Percentiles rank a stretch among this genome's conserved stretches.
These are phyloP conservation scores for Pyralis farinalis DNA, from an alignment of 2,888 invertebrate species.

Conservation along the genomic window DNA sequence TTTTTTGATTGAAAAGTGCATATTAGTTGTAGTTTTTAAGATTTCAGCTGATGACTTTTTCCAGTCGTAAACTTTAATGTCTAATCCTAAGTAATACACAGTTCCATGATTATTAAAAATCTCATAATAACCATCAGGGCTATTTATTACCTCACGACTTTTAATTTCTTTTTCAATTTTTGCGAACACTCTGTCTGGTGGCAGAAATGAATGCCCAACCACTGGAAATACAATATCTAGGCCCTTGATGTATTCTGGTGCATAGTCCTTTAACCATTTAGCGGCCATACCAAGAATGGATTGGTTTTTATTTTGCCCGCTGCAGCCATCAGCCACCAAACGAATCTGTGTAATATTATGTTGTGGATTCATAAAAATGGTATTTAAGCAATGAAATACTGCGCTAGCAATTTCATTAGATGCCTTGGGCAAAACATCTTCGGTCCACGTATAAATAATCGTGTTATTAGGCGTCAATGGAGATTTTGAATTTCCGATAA, in stretches of 20 bases:
- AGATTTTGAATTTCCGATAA: constrained; percentile 12
- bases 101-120: constrained; percentile 19
- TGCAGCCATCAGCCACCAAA: constrained; percentile 26
- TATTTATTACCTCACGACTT: constrained; percentile 18
- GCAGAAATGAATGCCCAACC: constrained; percentile 23
- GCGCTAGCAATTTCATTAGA: constrained; percentile 24
- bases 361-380: constrained; percentile 12
- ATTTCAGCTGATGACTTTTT: constrained; percentile 17
- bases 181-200: constrained; percentile 23
- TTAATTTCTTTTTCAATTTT: constrained; percentile 20
- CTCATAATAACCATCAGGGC: constrained; percentile 18
- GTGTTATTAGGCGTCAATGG: constrained; percentile 9
- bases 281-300: constrained; percentile 22
- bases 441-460: constrained; percentile 24
- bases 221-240: constrained; percentile 24
- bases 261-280: constrained; percentile 19
- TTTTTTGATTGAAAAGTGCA: constrained; percentile 23
- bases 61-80: constrained; percentile 21
- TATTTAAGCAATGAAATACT: constrained; percentile 19
- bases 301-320: constrained; percentile 28
- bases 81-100: constrained; percentile 14
- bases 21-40: constrained; percentile 19
- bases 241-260: constrained; percentile 11
- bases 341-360: constrained; percentile 9
- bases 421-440: constrained; percentile 21